These are phyloP conservation scores for Xylophagus ater DNA, from an alignment of 2,888 invertebrate genomes.

Conservation along the genomic window DNA sequence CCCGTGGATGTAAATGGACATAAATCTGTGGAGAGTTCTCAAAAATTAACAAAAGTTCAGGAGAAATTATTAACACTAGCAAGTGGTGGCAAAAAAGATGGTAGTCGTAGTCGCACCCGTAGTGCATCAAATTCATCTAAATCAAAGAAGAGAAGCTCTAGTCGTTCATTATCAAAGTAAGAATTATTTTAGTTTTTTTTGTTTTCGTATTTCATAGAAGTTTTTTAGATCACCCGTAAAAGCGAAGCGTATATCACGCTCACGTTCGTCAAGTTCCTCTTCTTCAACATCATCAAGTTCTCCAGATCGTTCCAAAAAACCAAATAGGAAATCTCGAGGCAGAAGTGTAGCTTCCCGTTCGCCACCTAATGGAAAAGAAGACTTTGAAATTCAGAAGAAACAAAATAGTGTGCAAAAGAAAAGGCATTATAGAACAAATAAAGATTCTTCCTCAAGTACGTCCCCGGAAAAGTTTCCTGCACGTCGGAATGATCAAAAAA, in stretches of 20 bases:
- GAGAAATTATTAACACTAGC: conserved; percentile 52
- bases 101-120: conserved; percentile 18
- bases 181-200: background rate
- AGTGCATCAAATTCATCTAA: conserved; percentile 15
- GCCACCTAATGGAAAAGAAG: conserved; percentile 41
- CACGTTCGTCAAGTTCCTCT: conserved; percentile 25
- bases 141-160: conserved; percentile 12
- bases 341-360: conserved; percentile 35
- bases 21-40: conserved; percentile 13
- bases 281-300: conserved; percentile 27
- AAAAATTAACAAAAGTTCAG: conserved; percentile 45
- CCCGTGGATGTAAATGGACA: conserved; percentile 7
- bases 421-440: conserved; percentile 77
- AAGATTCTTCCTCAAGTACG: conserved; percentile 60
- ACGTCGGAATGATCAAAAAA: conserved; percentile 21
- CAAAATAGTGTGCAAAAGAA: conserved; percentile 76
- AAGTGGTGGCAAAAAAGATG: conserved; percentile 35
- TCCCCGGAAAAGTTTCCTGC: conserved; percentile 30
- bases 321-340: conserved; percentile 35
- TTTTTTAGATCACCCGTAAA: conserved; percentile 25
- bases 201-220: too few species aligned
- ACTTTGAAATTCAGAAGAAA: conserved; percentile 64
- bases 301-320: conserved; percentile 31
- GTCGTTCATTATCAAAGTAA: conserved; percentile 17
- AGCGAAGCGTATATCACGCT: conserved; percentile 21